Evolutionary conservation across 1,140 invertebrate genomes (phyloP), one percentile per base, ranked within the genome.

Genomic region (Brachionus paranguensis): DNA sequence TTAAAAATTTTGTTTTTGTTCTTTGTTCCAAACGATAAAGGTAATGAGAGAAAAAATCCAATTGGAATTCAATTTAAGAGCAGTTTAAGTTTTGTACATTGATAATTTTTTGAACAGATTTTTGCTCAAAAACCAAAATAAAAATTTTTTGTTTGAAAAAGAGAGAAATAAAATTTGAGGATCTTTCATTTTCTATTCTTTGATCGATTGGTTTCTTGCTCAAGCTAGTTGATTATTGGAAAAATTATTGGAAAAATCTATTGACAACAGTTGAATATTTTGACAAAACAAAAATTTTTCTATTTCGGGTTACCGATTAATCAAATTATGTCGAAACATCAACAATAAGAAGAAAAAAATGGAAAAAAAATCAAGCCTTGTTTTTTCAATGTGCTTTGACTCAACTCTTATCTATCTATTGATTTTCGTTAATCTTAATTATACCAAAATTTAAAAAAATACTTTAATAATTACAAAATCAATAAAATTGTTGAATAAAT

Each of bases 381-480:
- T 45, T 72, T 43, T 41, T 72, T 72, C 33, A 43, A 7, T 70
- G 14, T 72, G 41, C n/a, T 68, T 68, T 68, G 65, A 72, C 14
- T 72, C 68, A 47, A 45, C 33, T 72, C 68, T 72, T 72, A 72
- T 72, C 68, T 72, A 72, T 72, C 37, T 72, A 72, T 72, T 72
- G 68, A 72, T 72, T 72, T 72, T 72, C 68, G 68, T 72, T 72
- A 72, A 72, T 72, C 68, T 72, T 72, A 72, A 72, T 72, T 72
- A 72, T 72, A 72, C n/a, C 29, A 41, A 72, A 72, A 72, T 41
- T 43, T 43, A 24, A 37, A 68, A 68, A 68, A 68, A 68, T 72
- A 72, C 68, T 72, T 72, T 72, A 72, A 72, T 72, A 72, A 72
- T 72, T 72, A 72, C 68, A 72, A 72, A 72, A 72, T 72, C 68